phyloP scores from a whole-genome alignment of 2,113 vertebrate species.

The Hippocampus barbouri region DNA sequence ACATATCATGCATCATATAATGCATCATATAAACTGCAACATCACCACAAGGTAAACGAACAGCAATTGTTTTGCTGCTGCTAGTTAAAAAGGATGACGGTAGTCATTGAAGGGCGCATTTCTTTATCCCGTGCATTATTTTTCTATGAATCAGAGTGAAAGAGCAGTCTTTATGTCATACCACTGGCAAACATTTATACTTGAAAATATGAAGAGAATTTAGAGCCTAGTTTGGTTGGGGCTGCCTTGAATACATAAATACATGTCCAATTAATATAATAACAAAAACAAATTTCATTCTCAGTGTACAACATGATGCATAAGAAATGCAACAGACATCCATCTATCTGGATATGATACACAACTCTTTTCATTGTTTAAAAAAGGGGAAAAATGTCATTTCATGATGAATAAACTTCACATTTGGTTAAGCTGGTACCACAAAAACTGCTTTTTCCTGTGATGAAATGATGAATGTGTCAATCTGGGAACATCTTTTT shows the following conservation, averaged over 20 bases:
- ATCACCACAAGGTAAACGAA: constrained; percentile 1
- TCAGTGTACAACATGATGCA: constrained; percentile 25
- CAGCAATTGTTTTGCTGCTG: neutral
- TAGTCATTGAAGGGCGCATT: constrained; percentile 21
- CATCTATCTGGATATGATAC: neutral
- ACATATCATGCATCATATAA: constrained; percentile 2
- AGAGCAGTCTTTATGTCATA: constrained; percentile 71
- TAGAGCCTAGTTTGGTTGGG: constrained; percentile 56
- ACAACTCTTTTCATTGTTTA: constrained; percentile 11
- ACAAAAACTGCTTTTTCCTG: constrained; percentile 79
- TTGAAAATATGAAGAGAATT: constrained; percentile 15
- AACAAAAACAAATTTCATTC: neutral
- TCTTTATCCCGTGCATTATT: constrained; percentile 29
- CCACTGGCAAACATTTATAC: constrained; percentile 20
- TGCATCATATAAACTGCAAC: constrained; percentile 17
- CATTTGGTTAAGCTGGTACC: constrained; percentile 47
- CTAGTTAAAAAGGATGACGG: constrained; percentile 19
- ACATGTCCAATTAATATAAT: constrained; percentile 65
- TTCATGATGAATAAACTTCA: constrained; percentile 6
- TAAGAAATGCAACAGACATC: neutral
- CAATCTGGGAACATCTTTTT: constrained; percentile 42
- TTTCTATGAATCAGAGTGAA: constrained; percentile 49
- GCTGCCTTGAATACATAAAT: constrained; percentile 71
- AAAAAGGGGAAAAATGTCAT: neutral
- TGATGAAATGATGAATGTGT: constrained; percentile 42